Base-by-base conservation (phyloP, 1,140 invertebrate species). In the Meloidogyne exigua region DNA sequence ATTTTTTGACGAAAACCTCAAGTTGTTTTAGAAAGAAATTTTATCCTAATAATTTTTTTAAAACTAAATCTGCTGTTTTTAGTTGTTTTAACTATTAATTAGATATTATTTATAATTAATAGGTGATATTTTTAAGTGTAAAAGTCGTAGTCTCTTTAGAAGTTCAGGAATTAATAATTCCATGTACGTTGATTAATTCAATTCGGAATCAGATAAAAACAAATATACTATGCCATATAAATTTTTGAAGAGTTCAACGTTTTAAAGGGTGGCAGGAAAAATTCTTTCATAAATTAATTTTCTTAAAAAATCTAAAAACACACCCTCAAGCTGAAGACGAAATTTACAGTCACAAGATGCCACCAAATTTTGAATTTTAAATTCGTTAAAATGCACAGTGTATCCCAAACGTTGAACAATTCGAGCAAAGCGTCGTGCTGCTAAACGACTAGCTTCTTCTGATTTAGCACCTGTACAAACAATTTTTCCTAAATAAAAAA, bases 401-500 rank as follows among this genome's bases (percentile, higher is more conserved):
- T 98, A 98, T 75, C 95, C 96, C 26, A 99, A 89, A 89, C 99
- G 99, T 88, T 99, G 97, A 79, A 99, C 95, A 88, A 99, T 99
- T 85, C 97, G 91, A 25, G 97, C 97, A 68, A 82, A 79, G 25
- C 82, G 82, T 9, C 79, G 4, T 12, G 79, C 96, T 72, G 96
- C 97, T 77, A 99, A 89, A 89, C 98, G 39, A 28, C 72, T 74
- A 36, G 72, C n/a, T 65, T 98, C 95, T 90, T 99, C 96, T 87
- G 89, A 98, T 90, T 99, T 99, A 0, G 97, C 97, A 21, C 97
- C 97, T 0, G 97, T 99, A 88, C 97, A 99, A 0, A 99, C 97
- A 96, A 99, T 99, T 91, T 99, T 99, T 0, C 97, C 97, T 63
- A 95, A 98, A 84, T 39, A 95, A 96, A 87, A 99, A 99, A n/a